Base-by-base conservation (phyloP, 35 echinoderm and acorn worm species). In the Anneissia japonica region DNA sequence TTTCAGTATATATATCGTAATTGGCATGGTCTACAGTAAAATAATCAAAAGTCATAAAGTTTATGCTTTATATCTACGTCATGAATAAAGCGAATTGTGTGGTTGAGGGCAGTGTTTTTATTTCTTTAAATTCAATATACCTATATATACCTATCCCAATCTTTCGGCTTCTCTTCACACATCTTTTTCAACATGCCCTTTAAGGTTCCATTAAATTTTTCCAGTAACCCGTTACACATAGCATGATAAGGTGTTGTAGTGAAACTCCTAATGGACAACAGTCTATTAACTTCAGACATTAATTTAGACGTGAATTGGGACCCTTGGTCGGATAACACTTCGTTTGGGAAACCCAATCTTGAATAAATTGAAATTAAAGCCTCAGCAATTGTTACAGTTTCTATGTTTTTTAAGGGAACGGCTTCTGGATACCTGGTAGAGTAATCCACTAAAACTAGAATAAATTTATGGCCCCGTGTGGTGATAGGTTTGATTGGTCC, bases 181-280 rank as follows among this genome's bases (percentile, higher is more conserved):
- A n/a, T n/a, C n/a, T n/a, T n/a, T n/a, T n/a, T n/a, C n/a, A n/a
- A n/a, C n/a, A n/a, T n/a, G n/a, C n/a, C n/a, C n/a, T n/a, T n/a
- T n/a, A n/a, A n/a, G n/a, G n/a, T n/a, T n/a, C n/a, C n/a, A n/a
- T n/a, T n/a, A n/a, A n/a, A n/a, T n/a, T n/a, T n/a, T n/a, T n/a
- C n/a, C n/a, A n/a, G n/a, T n/a, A n/a, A n/a, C n/a, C n/a, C n/a
- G n/a, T n/a, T n/a, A n/a, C n/a, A n/a, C n/a, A n/a, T n/a, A n/a
- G n/a, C n/a, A n/a, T n/a, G n/a, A n/a, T n/a, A n/a, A 12, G 93
- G 85, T 0, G 93, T 91, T n/a, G 93, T 94, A 34, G 91, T 86
- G 30, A 93, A 34, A 30, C 77, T 35, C 32, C 73, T 77, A 31
- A 93, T 90, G 5, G 91, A 93, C 3, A 90, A 40, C 43, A 93